Evolutionary conservation across 2,113 vertebrate species (phyloP), one percentile per base, ranked within the genome.

Genomic region (Antechinus flavipes): DNA sequence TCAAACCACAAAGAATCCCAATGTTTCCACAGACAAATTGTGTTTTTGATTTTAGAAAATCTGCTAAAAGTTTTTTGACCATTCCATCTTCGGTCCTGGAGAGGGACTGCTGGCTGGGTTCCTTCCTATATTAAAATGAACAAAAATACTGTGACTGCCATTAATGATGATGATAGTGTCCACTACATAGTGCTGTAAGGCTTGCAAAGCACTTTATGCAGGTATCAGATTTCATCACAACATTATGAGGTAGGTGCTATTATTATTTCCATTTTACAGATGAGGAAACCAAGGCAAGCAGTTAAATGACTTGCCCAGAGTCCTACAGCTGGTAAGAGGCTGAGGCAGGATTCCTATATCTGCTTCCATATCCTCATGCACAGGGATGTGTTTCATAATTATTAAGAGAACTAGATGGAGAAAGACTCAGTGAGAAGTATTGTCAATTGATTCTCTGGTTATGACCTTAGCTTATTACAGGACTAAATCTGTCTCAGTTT

Each of bases 101-200:
- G 91, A 93, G 16, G 84, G 27, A 46, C 91, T 0, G 0, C 55
- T 8, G 19, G 0, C 47, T 6, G 0, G 0, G 14, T 25, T 76
- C 16, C 35, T 76, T 76, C 35, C 16, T 76, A 22, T 42, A 19
- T 42, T 22, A n/a, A n/a, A 76, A 76, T 3, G 35, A n/a, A 76
- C 68, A 76, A 22, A 76, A 76, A 68, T 16, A n/a, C 50, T 10
- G 50, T 19, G 14, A 16, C 12, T 19, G 10, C 2, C 50, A 10
- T 0, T 52, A 52, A 61, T 61, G 27, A 16, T n/a, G 30, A n/a
- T 16, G 11, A 68, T 3, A 6, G 5, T n/a, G 30, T 12, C 1
- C 30, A 19, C 14, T 68, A 42, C 35, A 19, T 16, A 19, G 0
- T 22, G 4, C 35, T n/a, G 16, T 2, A 76, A n/a, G 12, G 16